phyloP scores from a whole-genome alignment of 2,797 vertebrate genomes.

The Hemitrygon akajei region DNA sequence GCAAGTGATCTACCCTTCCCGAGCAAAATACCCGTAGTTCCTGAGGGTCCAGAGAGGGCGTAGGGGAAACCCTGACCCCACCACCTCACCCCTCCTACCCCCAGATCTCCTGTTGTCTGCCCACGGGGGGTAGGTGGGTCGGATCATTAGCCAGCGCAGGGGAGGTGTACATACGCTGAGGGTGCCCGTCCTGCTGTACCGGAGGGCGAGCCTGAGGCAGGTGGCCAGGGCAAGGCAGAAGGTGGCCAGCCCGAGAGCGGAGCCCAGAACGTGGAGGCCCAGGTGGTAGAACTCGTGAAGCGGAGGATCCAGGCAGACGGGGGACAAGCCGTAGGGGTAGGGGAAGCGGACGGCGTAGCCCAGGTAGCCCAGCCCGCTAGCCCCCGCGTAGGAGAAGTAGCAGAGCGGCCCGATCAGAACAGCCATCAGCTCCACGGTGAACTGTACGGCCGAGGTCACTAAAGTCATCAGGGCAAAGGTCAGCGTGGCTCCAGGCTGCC shows the following conservation, averaged over 20 bases:
- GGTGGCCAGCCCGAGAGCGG: slow-evolving; percentile 41
- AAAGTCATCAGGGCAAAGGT: slow-evolving; percentile 47
- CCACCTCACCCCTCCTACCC: too few species aligned
- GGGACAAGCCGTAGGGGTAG: slow-evolving; percentile 44
- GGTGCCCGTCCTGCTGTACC: slow-evolving; percentile 42
- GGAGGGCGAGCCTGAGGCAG: slow-evolving; percentile 42
- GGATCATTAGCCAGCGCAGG: too few species aligned
- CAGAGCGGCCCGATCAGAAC: slow-evolving; percentile 48
- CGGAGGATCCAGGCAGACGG: slow-evolving; percentile 43
- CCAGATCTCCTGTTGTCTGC: too few species aligned
- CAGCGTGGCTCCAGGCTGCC: slow-evolving; percentile 53
- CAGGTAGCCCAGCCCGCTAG: slow-evolving; percentile 47
- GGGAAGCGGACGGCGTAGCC: slow-evolving; percentile 45
- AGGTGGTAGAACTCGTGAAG: slow-evolving; percentile 44
- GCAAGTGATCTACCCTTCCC: too few species aligned
- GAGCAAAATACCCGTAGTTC: too few species aligned
- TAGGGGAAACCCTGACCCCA: too few species aligned
- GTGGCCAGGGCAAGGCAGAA: slow-evolving; percentile 43
- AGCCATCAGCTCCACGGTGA: slow-evolving; percentile 47
- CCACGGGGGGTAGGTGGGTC: too few species aligned
- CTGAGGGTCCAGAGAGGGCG: too few species aligned
- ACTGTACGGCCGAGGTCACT: slow-evolving; percentile 46
- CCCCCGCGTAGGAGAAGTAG: slow-evolving; percentile 48
- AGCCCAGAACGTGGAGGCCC: slow-evolving; percentile 41
- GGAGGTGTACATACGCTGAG: slow-evolving; percentile 40